phyloP scores from a whole-genome alignment of 2,113 vertebrate genomes.

The Atractosteus spatula region DNA sequence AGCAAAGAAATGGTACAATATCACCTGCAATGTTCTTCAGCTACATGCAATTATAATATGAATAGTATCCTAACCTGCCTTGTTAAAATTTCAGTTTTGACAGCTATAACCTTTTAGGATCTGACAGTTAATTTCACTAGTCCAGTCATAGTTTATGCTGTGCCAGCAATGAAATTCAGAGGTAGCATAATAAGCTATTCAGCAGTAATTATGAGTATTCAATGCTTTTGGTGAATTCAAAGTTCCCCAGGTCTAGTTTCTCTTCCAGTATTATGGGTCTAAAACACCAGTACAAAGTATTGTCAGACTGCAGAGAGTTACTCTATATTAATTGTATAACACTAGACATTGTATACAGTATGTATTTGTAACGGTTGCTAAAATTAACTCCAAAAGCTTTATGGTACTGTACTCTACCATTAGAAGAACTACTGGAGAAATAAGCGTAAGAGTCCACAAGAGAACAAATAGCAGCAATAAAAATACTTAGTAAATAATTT shows the following conservation, averaged over 20 bases:
- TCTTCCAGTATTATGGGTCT: not conserved
- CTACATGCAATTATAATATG: conserved; percentile 4
- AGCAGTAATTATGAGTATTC: not conserved
- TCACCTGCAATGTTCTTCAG: conserved; percentile 6
- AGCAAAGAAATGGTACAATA: conserved; percentile 21
- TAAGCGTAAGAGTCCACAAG: too few relatives aligned
- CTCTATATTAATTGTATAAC: too few relatives aligned
- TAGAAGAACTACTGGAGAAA: too few relatives aligned
- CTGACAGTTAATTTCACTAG: conserved; percentile 26
- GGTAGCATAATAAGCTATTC: not conserved
- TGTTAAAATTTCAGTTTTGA: conserved; percentile 12
- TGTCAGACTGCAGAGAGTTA: too few relatives aligned
- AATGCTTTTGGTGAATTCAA: not conserved
- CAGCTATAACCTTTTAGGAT: conserved; percentile 31
- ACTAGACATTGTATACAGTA: not conserved
- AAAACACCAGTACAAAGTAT: not conserved
- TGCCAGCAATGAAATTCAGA: not conserved
- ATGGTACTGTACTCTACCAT: too few relatives aligned
- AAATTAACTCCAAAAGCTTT: not conserved
- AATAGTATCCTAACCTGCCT: conserved; percentile 8
- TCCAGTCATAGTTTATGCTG: not conserved
- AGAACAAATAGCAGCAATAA: too few relatives aligned
- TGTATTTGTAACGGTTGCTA: not conserved
- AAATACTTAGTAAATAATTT: too few relatives aligned
- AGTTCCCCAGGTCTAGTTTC: not conserved